A percentile compares a stretch with the other conserved stretches of the same genome.
Conservation (phyloP, 2,888 invertebrate species). For the Xestobium rufovillosum region DNA sequence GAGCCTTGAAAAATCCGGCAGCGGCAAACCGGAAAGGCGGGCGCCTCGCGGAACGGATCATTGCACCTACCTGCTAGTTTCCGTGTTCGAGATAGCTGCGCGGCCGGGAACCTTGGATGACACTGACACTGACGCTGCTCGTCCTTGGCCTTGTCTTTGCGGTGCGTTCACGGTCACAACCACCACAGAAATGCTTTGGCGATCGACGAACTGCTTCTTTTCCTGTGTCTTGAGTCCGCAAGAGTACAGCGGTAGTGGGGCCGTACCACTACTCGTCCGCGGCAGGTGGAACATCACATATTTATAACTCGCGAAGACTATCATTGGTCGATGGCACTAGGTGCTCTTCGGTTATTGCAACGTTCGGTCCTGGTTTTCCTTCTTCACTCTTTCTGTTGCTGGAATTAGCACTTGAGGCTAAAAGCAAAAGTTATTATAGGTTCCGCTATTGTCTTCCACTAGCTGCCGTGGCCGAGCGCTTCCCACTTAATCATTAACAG, state of each 20-base stretch:
- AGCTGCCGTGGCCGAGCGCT: too few species aligned
- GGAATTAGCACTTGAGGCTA: too few species aligned
- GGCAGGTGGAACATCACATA: constrained; percentile 38
- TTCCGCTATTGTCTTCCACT: too few species aligned
- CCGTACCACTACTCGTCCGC: constrained; percentile 34
- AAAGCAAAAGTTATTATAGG: too few species aligned
- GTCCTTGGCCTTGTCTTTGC: constrained; percentile 40
- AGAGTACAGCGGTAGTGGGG: constrained; percentile 37
- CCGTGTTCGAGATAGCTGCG: constrained; percentile 2
- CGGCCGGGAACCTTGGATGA: constrained; percentile 23
- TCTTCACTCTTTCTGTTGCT: too few species aligned
- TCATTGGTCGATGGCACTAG: constrained; percentile 32
- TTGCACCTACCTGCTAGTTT: constrained; percentile 25
- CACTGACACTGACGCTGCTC: constrained; percentile 30
- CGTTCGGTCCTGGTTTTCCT: too few species aligned
- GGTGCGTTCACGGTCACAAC: constrained; percentile 42
- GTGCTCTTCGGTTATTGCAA: too few species aligned
- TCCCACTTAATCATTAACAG: too few species aligned
- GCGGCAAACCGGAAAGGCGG: constrained; percentile 3
- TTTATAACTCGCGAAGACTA: constrained; percentile 33
- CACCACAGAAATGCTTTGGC: constrained; percentile 43
- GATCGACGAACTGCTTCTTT: constrained; percentile 43
- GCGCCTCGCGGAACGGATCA: constrained; percentile 16
- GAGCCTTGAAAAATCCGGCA: constrained; percentile 1
- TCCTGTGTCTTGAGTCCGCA: constrained; percentile 38